Conservation (phyloP, 1,140 invertebrate species). For the Macrocentrus cingulum region DNA sequence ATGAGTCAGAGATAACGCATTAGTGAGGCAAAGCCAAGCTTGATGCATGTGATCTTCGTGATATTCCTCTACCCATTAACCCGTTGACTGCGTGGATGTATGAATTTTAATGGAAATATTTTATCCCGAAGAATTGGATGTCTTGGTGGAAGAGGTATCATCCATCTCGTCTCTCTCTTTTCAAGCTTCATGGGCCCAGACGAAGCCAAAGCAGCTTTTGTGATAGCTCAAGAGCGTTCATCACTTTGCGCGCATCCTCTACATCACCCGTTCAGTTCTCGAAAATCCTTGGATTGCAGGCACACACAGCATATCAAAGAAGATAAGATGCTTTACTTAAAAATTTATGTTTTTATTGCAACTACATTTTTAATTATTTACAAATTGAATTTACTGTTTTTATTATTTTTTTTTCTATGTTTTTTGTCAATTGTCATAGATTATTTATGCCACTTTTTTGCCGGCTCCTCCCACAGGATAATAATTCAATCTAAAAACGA, state of each 20-base stretch:
- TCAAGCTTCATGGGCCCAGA: background rate
- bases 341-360: background rate
- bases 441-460: background rate
- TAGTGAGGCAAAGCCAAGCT: too few relatives aligned
- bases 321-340: background rate
- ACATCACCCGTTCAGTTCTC: background rate
- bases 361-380: background rate
- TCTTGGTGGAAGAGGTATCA: background rate
- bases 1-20: too few relatives aligned
- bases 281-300: background rate
- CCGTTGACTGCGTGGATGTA: background rate
- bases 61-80: background rate
- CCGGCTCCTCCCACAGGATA: background rate
- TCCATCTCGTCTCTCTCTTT: background rate
- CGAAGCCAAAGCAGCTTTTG: background rate
- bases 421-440: background rate
- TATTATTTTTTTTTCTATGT: background rate
- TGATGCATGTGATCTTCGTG: background rate
- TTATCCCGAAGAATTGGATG: background rate
- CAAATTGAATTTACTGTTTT: background rate
- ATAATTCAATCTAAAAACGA: constrained; percentile 16
- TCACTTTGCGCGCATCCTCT: background rate
- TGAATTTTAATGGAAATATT: constrained; percentile 1
- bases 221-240: constrained; percentile 1
- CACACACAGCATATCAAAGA: background rate